phyloP scores from a whole-genome alignment of 2,888 invertebrate species.

The Uloborus plumipes region DNA sequence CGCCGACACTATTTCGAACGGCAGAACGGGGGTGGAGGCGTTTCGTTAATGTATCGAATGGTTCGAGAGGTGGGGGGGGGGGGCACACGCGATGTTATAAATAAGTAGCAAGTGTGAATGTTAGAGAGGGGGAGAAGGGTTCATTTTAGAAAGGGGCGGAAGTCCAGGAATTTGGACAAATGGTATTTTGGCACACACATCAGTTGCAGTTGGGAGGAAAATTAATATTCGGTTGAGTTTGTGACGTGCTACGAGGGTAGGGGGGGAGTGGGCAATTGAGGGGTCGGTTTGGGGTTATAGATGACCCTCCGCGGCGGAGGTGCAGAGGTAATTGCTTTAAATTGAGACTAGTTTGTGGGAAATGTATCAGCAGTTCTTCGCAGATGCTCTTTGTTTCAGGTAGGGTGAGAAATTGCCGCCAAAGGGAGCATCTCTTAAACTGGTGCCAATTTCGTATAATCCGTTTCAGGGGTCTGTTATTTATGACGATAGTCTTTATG shows the following conservation, averaged over 20 bases:
- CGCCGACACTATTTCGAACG: conserved; percentile 28
- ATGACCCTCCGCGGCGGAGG: conserved; percentile 26
- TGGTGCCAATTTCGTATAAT: too few species aligned
- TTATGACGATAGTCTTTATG: too few species aligned
- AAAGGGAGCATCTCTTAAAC: too few species aligned
- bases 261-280: background rate
- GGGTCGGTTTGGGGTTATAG: conserved; percentile 40
- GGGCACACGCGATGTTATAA: conserved; percentile 41
- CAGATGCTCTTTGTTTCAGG: background rate
- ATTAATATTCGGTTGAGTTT: conserved; percentile 42
- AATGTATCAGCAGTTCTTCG: conserved; percentile 48
- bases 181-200: conserved; percentile 57
- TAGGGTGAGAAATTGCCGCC: too few species aligned
- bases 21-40: conserved; percentile 17
- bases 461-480: too few species aligned
- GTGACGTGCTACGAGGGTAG: conserved; percentile 41
- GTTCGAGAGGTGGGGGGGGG: background rate
- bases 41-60: conserved; percentile 35
- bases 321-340: conserved; percentile 58
- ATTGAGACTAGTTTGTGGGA: conserved; percentile 56
- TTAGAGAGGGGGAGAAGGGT: conserved; percentile 21
- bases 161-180: conserved; percentile 48
- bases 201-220: conserved; percentile 23
- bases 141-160: conserved; percentile 16
- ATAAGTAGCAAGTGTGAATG: conserved; percentile 59